Base-by-base conservation (phyloP, 1,140 invertebrate genomes). In the Pogonomyrmex californicus region DNA sequence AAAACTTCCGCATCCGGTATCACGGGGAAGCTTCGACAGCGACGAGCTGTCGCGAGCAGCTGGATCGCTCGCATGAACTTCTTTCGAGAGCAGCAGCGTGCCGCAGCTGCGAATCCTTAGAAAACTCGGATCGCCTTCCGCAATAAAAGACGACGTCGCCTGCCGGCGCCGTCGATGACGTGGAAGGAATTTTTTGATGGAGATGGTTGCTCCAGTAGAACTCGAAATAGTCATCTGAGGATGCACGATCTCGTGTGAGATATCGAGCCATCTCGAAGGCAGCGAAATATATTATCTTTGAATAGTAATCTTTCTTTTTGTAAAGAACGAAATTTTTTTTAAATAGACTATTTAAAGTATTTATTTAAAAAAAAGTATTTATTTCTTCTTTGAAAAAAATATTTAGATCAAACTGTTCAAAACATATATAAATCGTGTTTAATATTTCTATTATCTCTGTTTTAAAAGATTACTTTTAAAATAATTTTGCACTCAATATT, bases 1-100 rank as follows among this genome's bases (percentile, higher is more conserved):
- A 89, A 89, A 89, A 90, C 62, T 90, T 78, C 47, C 63, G 58
- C 85, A 81, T 90, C 78, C 62, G 77, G 76, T 82, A 89, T 89
- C 85, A 89, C 71, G 88, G 63, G 86, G 58, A 23, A 51, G 73
- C 47, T 63, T 66, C 71, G 82, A 23, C 60, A 85, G 88, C 85
- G 51, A 66, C 60, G 58, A 79, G 68, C 75, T 71, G 73, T 88
- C 68, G 66, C 68, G 30, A 60, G 10, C 60, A 63, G 51, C 79
- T 83, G 79, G 81, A 75, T 87, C 68, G 86, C 68, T 76, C 68
- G 60, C 79, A 75, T 83, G 70, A 85, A 70, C 36, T 58, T 58
- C 38, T 14, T 41, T 63, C 51, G n/a, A 56, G 44, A 81, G 65
- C 63, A 38, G 65, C 78, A 60, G 54, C 68, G 54, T 56, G 30